phyloP scores from a whole-genome alignment of 2,797 vertebrate genomes.

The Hybognathus amarus region DNA sequence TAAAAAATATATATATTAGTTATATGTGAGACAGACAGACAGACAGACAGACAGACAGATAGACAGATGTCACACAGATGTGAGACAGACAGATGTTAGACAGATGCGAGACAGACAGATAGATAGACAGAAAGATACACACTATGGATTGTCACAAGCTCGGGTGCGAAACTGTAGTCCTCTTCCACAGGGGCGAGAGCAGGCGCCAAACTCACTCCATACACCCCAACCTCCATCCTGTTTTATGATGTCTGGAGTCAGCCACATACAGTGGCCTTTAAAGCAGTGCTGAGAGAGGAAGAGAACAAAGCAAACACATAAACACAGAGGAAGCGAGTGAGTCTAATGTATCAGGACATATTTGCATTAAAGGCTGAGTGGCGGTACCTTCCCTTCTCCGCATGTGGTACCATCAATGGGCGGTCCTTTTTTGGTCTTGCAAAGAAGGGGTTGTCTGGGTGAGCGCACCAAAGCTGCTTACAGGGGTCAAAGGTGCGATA shows the following conservation, averaged over 20 bases:
- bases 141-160: slow-evolving; percentile 93
- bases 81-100: not conserved
- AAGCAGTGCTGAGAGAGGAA: slow-evolving; percentile 88
- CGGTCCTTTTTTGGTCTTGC: slow-evolving; percentile 99
- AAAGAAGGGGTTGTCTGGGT: slow-evolving; percentile 98
- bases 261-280: slow-evolving; percentile 96
- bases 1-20: not conserved
- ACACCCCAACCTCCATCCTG: slow-evolving; percentile 94
- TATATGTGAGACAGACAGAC: not conserved
- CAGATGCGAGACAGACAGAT: not conserved
- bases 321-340: slow-evolving; percentile 3
- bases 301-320: slow-evolving; percentile 2
- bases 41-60: not conserved
- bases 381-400: slow-evolving; percentile 88
- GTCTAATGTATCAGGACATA: not conserved
- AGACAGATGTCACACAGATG: not conserved
- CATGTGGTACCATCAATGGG: slow-evolving; percentile 97
- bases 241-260: slow-evolving; percentile 94
- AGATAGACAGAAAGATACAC: slow-evolving; percentile 4
- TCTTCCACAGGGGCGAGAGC: slow-evolving; percentile 90
- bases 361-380: not conserved
- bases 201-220: slow-evolving; percentile 95
- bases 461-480: slow-evolving; percentile 98
- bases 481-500: slow-evolving; percentile 97
- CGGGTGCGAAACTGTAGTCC: slow-evolving; percentile 92